These are phyloP conservation scores for Drosophila subquinaria DNA, from an alignment of 2,888 invertebrate species.

Conservation along the genomic window DNA sequence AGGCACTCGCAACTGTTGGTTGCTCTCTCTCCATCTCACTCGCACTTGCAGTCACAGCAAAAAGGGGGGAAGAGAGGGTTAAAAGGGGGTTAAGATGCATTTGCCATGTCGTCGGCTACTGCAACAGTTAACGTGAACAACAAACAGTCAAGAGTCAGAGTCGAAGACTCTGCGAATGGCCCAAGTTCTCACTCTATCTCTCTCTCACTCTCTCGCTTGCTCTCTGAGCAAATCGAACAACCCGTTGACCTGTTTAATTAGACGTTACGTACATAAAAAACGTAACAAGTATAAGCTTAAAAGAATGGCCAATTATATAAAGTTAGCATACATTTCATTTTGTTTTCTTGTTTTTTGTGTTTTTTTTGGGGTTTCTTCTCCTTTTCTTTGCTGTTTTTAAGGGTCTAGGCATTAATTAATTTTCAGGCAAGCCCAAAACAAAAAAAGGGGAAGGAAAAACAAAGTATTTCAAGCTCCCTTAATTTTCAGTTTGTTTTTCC, in stretches of 20 bases:
- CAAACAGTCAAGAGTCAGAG: constrained; percentile 52
- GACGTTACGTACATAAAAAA: constrained; percentile 32
- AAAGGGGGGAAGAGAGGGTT: background rate
- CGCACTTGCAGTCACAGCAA: background rate
- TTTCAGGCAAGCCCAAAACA: constrained; percentile 58
- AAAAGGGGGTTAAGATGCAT: constrained; percentile 29
- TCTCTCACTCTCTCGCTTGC: background rate
- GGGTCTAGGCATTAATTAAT: constrained; percentile 66
- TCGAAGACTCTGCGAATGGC: constrained; percentile 6
- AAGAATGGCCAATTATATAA: constrained; percentile 76
- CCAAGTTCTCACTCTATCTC: constrained; percentile 4
- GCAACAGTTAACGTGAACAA: constrained; percentile 57
- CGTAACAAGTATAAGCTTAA: constrained; percentile 62
- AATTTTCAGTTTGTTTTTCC: constrained; percentile 30
- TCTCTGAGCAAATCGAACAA: constrained; percentile 15
- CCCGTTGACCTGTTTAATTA: constrained; percentile 73
- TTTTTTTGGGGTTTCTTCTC: background rate
- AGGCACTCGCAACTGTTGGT: constrained; percentile 15
- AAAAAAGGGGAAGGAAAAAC: background rate
- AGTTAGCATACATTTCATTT: constrained; percentile 50
- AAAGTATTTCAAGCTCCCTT: constrained; percentile 40
- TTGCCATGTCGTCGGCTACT: constrained; percentile 51
- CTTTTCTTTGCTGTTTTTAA: constrained; percentile 23
- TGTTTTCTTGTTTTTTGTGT: background rate
- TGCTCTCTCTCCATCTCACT: constrained; percentile 34